Evolutionary conservation across 2,113 vertebrate species (phyloP), one percentile per base, ranked within the genome.

Genomic region (Chroicocephalus ridibundus): DNA sequence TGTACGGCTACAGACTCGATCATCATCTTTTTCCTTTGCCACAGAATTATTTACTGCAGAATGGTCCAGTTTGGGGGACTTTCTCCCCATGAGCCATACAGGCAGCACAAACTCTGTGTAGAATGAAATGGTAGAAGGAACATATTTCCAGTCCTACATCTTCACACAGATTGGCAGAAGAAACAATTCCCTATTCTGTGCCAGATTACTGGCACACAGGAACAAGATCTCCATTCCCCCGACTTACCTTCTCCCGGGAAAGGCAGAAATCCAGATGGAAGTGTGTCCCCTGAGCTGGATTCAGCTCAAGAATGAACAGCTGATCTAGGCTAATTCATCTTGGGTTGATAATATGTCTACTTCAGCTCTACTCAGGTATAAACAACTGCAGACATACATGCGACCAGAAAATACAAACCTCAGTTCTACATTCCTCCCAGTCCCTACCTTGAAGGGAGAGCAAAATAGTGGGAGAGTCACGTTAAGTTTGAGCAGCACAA

Each of bases 1-100:
- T 54, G 31, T 25, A 47, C 1, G 1, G n/a, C 34, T 66, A 54
- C 36, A 66, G 21, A 61, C 20, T 66, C 0, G 0, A 20, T 52
- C 11, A 40, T 32, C 51, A 49, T 65, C 13, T 58, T 91, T 47
- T 68, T 60, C 18, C 66, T 54, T 57, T 78, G 25, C 38, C 44
- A 93, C 18, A 68, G 16, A 57, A 64, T 32, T 71, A 36, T 25
- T 87, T 71, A 71, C 22, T 49, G 51, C 12, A 85, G 57, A 96
- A 90, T 14, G 24, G 42, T 83, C 40, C 47, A 27, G 20, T 61
- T 2, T 57, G 34, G 14, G 14, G 2, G 4, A 74, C 40, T 18
- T 91, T 80, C 15, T 85, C 22, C 14, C 34, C 32, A 15, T 5
- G 4, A 96, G 24, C 34, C 31, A 49, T 13, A 44, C 0, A 82